These are phyloP conservation scores for Nomada goodeniana DNA, from an alignment of 2,888 invertebrate species.

Conservation along the genomic window DNA sequence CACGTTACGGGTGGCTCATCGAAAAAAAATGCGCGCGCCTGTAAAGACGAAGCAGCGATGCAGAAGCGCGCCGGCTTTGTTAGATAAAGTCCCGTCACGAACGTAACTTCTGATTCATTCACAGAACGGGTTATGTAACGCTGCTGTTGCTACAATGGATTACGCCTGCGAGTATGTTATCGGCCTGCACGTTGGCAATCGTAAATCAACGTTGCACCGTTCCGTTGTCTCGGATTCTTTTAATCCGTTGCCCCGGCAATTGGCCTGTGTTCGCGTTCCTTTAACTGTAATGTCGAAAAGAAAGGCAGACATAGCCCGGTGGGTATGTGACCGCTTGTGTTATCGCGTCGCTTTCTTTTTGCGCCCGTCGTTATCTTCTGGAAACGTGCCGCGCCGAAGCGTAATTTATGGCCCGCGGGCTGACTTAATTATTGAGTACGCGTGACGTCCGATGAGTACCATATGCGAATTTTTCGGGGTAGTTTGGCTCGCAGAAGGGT, in stretches of 20 bases:
- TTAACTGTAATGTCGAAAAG: background rate
- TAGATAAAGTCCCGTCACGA: slow-evolving; percentile 59
- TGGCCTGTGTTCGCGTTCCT: background rate
- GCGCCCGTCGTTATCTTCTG: too few species aligned
- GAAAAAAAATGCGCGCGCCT: slow-evolving; percentile 4
- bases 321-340: too few species aligned
- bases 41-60: slow-evolving; percentile 20
- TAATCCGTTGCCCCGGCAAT: slow-evolving; percentile 26
- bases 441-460: too few species aligned
- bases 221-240: slow-evolving; percentile 15
- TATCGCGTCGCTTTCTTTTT: too few species aligned
- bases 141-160: slow-evolving; percentile 61
- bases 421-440: too few species aligned
- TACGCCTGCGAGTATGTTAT: slow-evolving; percentile 58
- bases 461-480: too few species aligned
- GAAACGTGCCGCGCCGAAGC: too few species aligned
- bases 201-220: slow-evolving; percentile 55
- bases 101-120: slow-evolving; percentile 71
- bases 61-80: slow-evolving; percentile 26
- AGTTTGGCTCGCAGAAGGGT: too few species aligned
- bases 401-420: too few species aligned
- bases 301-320: background rate
- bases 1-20: background rate
- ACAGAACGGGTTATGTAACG: slow-evolving; percentile 64
- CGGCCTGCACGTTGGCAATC: slow-evolving; percentile 49